Base-by-base conservation (phyloP, 2,888 invertebrate species). In the Monoplex corrugatus region DNA sequence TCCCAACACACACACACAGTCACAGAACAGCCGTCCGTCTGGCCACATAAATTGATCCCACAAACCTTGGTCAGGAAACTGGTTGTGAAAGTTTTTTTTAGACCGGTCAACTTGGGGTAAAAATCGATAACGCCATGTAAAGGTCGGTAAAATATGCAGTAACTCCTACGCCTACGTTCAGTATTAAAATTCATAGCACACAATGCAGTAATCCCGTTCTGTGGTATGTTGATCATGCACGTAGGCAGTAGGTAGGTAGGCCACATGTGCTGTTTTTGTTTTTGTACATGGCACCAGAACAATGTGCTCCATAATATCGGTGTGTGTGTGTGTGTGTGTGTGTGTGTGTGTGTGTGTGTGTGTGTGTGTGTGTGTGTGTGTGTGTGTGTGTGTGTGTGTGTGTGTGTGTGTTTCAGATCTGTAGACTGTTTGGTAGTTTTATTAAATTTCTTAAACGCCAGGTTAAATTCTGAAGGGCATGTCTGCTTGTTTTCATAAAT, bases 351-450 rank as follows among this genome's bases (percentile, higher is more conserved):
- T 38, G 43, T 43, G 23, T 50, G 84, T 84, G n/a, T 2, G 84
- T 44, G 50, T 2, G 50, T 44, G 84, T 2, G 84, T 44, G 84
- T 32, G 84, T 44, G 84, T 32, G 84, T 44, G 84, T 32, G 84
- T 32, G 84, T 32, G 84, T 84, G 84, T 84, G 84, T 84, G 84
- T 84, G 84, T 45, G 84, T 84, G 84, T 84, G 84, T 84, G 50
- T 45, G 80, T 80, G 80, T 28, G 80, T 43, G 80, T 28, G 80
- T 43, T 19, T 16, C 16, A 10, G 68, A 68, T 23, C 28, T 68
- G 5, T 28, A 28, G 68, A n/a, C 28, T 3, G 19, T 19, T 28
- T 16, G 3, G 5, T 8, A 10, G 28, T 68, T 5, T 5, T 28
- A 68, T 16, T 8, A 23, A n/a, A 68, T 5, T 5, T 8, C 5